A percentile compares a stretch with the other conserved stretches of the same genome.
These are phyloP conservation scores for Rhagoletis zephyria DNA, from an alignment of 1,140 invertebrate species.

Conservation along the genomic window DNA sequence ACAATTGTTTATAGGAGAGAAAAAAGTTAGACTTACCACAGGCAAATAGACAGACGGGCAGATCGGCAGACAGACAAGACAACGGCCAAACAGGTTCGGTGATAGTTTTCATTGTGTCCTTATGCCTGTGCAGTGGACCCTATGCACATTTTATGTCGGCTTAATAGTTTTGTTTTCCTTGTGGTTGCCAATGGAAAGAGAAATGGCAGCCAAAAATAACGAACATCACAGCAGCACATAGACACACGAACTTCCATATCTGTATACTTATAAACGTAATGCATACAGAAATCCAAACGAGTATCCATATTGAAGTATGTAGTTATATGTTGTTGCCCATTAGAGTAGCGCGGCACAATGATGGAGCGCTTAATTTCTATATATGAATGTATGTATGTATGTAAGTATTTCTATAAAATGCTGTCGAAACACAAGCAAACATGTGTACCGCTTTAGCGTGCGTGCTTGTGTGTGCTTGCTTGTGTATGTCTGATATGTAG, in stretches of 20 bases:
- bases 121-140: constrained; percentile 37
- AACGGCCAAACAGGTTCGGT: constrained; percentile 54
- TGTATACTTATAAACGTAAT: neutral
- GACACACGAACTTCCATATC: neutral
- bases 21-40: constrained; percentile 57
- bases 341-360: constrained; percentile 37
- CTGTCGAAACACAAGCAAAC: constrained; percentile 10
- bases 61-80: constrained; percentile 27
- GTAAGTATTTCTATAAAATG: constrained; percentile 35
- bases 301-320: neutral
- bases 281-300: neutral
- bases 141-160: constrained; percentile 54
- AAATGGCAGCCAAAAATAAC: constrained; percentile 15
- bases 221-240: neutral
- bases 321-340: neutral
- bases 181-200: constrained; percentile 54
- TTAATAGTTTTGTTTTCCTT: constrained; percentile 59
- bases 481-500: neutral
- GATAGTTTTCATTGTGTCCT: constrained; percentile 49
- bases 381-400: neutral
- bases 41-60: constrained; percentile 52
- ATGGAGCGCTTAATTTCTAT: constrained; percentile 49
- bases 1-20: neutral
- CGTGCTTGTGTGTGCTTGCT: neutral
- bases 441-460: no score